These are phyloP conservation scores for Drosophila neocordata DNA, from an alignment of 1,140 invertebrate species.

Conservation along the genomic window DNA sequence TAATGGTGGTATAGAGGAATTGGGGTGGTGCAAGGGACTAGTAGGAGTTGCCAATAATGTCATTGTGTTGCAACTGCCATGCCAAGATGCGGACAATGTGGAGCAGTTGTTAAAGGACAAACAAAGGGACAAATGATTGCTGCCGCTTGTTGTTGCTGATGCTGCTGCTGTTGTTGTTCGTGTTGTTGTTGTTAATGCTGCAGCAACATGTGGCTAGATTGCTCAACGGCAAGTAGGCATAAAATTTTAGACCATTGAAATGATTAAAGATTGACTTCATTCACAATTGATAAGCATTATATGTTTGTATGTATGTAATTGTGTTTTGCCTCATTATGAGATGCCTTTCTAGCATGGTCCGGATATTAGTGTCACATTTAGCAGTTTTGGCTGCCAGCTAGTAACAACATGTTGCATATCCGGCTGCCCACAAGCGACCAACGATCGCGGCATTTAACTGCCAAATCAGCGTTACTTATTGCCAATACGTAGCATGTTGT, in stretches of 20 bases:
- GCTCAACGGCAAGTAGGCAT: neutral
- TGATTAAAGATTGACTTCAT: constrained; percentile 45
- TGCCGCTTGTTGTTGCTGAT: constrained; percentile 31
- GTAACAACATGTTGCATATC: constrained; percentile 76
- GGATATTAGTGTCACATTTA: constrained; percentile 79
- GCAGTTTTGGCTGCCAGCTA: constrained; percentile 63
- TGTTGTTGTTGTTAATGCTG: constrained; percentile 7
- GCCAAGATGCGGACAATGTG: constrained; percentile 59
- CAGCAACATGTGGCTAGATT: constrained; percentile 34
- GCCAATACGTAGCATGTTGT: constrained; percentile 74
- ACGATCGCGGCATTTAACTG: constrained; percentile 69
- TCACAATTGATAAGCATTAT: neutral
- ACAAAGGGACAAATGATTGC: constrained; percentile 80
- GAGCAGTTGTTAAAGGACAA: constrained; percentile 78
- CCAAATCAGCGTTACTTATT: constrained; percentile 81
- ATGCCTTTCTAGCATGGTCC: constrained; percentile 43
- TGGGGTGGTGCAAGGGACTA: neutral
- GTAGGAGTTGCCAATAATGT: constrained; percentile 77
- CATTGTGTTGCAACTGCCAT: constrained; percentile 74
- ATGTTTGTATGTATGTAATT: too few relatives aligned
- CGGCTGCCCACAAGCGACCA: constrained; percentile 57
- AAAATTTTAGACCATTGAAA: constrained; percentile 14
- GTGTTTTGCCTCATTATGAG: constrained; percentile 49
- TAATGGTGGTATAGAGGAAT: too few relatives aligned
- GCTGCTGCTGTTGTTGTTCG: neutral